Evolutionary conservation across 2,888 invertebrate species (phyloP).

Genomic region (Parelbella ahira): DNA sequence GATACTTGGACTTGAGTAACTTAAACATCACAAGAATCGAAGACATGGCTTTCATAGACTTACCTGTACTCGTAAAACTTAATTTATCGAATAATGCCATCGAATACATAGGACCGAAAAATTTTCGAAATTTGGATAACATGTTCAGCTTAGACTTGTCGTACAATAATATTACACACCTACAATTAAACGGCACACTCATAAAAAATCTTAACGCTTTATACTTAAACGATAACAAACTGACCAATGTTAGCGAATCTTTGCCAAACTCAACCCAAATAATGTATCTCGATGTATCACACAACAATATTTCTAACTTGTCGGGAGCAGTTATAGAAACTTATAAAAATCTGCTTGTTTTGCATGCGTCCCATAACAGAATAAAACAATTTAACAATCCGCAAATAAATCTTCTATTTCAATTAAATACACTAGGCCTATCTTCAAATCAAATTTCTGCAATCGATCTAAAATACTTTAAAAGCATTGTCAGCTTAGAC

Average conservation of each 20-base stretch:
- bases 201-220: conserved; percentile 50
- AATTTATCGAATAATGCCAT: conserved; percentile 60
- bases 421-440: conserved; percentile 48
- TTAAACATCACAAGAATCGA: conserved; percentile 49
- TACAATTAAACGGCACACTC: conserved; percentile 40
- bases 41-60: conserved; percentile 48
- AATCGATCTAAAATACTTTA: conserved; percentile 52
- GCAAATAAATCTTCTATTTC: conserved; percentile 43
- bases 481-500: conserved; percentile 47
- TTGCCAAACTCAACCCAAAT: conserved; percentile 41
- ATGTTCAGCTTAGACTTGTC: conserved; percentile 62
- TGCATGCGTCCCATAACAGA: conserved; percentile 51
- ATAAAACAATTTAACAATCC: conserved; percentile 52
- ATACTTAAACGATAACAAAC: conserved; percentile 32
- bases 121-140: conserved; percentile 52
- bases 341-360: conserved; percentile 44
- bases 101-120: conserved; percentile 44
- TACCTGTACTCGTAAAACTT: conserved; percentile 52
- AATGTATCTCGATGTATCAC: conserved; percentile 49
- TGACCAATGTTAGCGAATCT: conserved; percentile 35
- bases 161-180: conserved; percentile 43
- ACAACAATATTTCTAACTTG: conserved; percentile 45
- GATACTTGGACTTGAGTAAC: conserved; percentile 54
- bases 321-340: conserved; percentile 33
- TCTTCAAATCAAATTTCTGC: conserved; percentile 47